Evolutionary conservation across 1,140 invertebrate species (phyloP).

Genomic region (Danaus plexippus): DNA sequence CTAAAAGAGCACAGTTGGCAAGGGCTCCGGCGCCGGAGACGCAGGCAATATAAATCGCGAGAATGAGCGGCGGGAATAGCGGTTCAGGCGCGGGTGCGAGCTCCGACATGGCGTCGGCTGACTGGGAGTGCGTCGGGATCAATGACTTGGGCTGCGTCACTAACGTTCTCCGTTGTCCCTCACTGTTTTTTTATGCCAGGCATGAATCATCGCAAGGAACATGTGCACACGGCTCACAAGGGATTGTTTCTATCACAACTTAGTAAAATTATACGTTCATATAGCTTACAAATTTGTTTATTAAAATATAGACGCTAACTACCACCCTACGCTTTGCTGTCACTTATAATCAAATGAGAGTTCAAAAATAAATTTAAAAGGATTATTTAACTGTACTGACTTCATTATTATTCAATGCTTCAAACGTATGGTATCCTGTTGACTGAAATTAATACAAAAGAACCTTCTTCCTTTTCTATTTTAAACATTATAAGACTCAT

Average conservation of each 20-base stretch:
- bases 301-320: too few relatives aligned
- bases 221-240: constrained; percentile 36
- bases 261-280: constrained; percentile 3
- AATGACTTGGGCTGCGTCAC: constrained; percentile 62
- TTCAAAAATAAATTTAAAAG: constrained; percentile 28
- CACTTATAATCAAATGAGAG: constrained; percentile 6
- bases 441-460: background rate
- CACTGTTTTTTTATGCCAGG: constrained; percentile 46
- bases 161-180: constrained; percentile 56
- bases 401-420: constrained; percentile 52
- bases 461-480: too few relatives aligned
- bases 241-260: constrained; percentile 9
- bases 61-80: constrained; percentile 46
- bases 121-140: constrained; percentile 56
- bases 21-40: constrained; percentile 52
- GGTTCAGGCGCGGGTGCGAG: constrained; percentile 30
- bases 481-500: too few relatives aligned
- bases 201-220: constrained; percentile 57
- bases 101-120: constrained; percentile 52
- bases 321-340: background rate
- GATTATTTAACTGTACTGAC: constrained; percentile 20
- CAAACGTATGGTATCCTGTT: constrained; percentile 35
- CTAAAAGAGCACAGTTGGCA: constrained; percentile 48
- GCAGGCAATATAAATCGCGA: constrained; percentile 43
- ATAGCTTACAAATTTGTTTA: too few relatives aligned